phyloP scores from a whole-genome alignment of 2,797 vertebrate species.

The Paramormyrops hopkinsi region DNA sequence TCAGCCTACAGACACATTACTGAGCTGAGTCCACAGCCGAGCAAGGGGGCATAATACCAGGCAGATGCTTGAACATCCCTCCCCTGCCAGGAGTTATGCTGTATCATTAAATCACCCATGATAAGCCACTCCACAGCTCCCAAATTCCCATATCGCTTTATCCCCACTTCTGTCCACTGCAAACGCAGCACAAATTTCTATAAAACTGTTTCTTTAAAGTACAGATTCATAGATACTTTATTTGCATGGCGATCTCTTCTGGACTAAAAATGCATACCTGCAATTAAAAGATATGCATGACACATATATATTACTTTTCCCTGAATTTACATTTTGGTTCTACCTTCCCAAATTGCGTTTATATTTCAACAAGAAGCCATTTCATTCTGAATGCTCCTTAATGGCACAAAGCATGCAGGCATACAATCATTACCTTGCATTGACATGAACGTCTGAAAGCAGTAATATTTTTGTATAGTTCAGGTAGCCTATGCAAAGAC shows the following conservation, averaged over 20 bases:
- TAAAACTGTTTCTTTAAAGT: background rate
- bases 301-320: slow-evolving; percentile 22
- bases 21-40: background rate
- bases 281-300: slow-evolving; percentile 37
- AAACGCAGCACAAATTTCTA: background rate
- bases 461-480: background rate
- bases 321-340: background rate
- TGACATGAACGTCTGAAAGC: background rate
- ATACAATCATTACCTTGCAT: background rate
- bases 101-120: slow-evolving; percentile 3
- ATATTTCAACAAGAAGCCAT: slow-evolving; percentile 47
- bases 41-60: slow-evolving; percentile 15
- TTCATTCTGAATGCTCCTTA: slow-evolving; percentile 46
- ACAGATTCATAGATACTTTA: background rate
- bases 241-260: background rate
- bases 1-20: background rate
- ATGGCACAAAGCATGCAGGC: slow-evolving; percentile 43
- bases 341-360: slow-evolving; percentile 24
- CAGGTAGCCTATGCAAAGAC: background rate
- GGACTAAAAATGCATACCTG: background rate
- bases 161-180: background rate
- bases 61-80: slow-evolving; percentile 4
- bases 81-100: background rate
- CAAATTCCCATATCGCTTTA: background rate
- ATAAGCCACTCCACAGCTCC: background rate